Evolutionary conservation across 2,113 vertebrate genomes (phyloP).

Genomic region (Mobula birostris): DNA sequence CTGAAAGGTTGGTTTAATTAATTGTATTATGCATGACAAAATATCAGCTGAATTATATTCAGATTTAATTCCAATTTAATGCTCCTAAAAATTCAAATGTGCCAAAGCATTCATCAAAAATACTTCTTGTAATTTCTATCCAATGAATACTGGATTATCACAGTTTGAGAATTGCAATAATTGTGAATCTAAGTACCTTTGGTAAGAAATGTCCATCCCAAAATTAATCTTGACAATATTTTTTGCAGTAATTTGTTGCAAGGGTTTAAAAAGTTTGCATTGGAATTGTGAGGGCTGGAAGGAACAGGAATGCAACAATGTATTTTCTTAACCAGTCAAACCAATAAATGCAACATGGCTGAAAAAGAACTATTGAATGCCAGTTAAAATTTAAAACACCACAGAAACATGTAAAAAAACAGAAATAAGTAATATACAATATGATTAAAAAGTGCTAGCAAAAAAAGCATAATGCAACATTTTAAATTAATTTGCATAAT

Average conservation of each 20-base stretch:
- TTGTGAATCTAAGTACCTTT: not conserved
- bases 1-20: not conserved
- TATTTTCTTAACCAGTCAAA: not conserved
- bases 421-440: not conserved
- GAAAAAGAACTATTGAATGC: not conserved
- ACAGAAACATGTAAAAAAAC: not conserved
- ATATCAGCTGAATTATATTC: not conserved
- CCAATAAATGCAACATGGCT: not conserved
- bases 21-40: not conserved
- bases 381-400: not conserved
- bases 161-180: not conserved
- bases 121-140: no score
- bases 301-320: not conserved
- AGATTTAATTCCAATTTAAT: not conserved
- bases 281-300: not conserved
- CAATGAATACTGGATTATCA: no score
- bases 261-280: not conserved
- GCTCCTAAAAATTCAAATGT: not conserved
- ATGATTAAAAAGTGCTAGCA: not conserved
- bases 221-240: not conserved
- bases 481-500: not conserved
- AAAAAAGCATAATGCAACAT: not conserved
- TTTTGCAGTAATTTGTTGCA: not conserved
- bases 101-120: not conserved
- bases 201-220: not conserved